Evolutionary conservation across 2,888 invertebrate species (phyloP), one percentile per base, ranked within the genome.

Genomic region (Apodemia duryi): DNA sequence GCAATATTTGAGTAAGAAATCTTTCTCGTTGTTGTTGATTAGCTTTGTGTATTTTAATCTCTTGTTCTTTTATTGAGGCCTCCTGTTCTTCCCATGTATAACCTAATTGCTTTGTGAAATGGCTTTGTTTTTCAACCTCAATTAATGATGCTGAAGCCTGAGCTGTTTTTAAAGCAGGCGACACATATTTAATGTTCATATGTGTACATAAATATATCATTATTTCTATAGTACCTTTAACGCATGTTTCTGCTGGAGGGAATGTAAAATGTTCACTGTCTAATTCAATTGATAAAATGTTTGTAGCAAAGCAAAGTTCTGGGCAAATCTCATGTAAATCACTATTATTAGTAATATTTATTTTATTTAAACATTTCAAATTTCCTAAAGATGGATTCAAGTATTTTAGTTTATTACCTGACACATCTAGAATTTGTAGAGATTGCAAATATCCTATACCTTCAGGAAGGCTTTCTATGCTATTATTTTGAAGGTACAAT

Each of bases 401-500:
- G 68, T 83, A 83, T 78, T 92, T 94, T 63, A 97, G 85, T 73
- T 90, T 92, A 86, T 97, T 97, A 74, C 93, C 92, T 43, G 96
- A 95, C 49, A 95, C 84, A 92, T 97, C 94, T 68, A 97, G 86
- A 71, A 95, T 86, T 81, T 93, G 92, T 70, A 97, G 90, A 71
- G 93, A 93, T 70, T 86, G 86, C 74, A 97, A 86, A 68, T 89
- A 85, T 73, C 94, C 93, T 76, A 97, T 93, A 70, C 93, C 92
- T 67, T 94, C 93, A 70, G 97, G 96, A 79, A 97, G 86, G 74
- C 86, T 86, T 78, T 93, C 94, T 67, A 97, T 82, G 69, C 92
- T 91, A 92, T 97, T 97, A 77, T 95, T 92, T 78, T 95, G 95
- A 70, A 96, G 75, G 86, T 96, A 94, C 68, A 97, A 86, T 81